Percentiles rank a stretch among this genome's conserved stretches.
These are phyloP conservation scores for Sceloporus tristichus DNA, from an alignment of 2,113 vertebrate genomes.

Conservation along the genomic window DNA sequence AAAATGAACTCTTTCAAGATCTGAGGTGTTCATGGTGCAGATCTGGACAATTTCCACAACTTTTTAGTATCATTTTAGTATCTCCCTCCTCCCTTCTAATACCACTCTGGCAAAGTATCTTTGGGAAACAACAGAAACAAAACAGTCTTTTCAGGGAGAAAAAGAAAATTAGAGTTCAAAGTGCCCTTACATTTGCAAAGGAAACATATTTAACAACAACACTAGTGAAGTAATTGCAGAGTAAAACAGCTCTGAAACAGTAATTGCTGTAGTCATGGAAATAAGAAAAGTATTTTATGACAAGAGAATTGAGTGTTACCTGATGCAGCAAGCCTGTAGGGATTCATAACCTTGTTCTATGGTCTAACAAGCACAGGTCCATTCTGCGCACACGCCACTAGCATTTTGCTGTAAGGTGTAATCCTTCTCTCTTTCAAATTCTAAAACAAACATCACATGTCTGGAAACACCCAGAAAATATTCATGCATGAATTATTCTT, in stretches of 20 bases:
- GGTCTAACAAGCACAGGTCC: background rate
- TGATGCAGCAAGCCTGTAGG: background rate
- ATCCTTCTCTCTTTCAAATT: background rate
- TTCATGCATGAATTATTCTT: background rate
- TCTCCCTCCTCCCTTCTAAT: too few relatives aligned
- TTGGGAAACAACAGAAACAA: background rate
- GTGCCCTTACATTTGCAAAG: background rate
- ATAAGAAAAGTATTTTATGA: background rate
- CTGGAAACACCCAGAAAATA: slow-evolving; percentile 12
- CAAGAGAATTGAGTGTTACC: slow-evolving; percentile 16
- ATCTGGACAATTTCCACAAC: background rate
- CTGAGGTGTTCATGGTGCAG: background rate
- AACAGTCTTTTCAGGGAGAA: background rate
- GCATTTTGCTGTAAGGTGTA: background rate
- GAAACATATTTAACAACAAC: background rate
- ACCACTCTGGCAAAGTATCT: background rate
- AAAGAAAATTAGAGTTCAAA: background rate
- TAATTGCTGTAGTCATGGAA: background rate
- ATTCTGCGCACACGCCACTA: background rate
- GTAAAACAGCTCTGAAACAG: background rate
- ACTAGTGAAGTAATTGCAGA: background rate
- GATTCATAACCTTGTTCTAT: background rate
- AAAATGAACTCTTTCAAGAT: background rate
- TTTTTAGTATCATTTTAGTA: background rate
- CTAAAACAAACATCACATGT: slow-evolving; percentile 12